A percentile compares a stretch with the other conserved stretches of the same genome.
Evolutionary conservation across 2,113 vertebrate genomes (phyloP).

Genomic region (Crotophaga sulcirostris): DNA sequence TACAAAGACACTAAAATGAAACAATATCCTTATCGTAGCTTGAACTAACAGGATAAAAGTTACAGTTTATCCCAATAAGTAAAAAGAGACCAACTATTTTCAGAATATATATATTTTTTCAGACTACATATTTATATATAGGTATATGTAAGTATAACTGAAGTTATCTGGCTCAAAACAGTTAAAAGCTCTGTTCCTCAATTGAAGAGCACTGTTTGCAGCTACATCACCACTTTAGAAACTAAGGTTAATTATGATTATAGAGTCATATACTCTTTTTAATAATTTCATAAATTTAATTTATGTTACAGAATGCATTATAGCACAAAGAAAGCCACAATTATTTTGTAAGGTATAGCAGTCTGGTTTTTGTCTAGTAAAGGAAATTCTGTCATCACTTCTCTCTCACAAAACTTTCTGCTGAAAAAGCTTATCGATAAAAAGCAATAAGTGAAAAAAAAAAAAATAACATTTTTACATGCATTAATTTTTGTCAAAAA

Average conservation of each 20-base stretch:
- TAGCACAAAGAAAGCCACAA: neutral
- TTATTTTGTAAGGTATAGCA: neutral
- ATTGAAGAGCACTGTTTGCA: neutral
- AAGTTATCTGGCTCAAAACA: neutral
- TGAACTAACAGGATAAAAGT: slow-evolving; percentile 30
- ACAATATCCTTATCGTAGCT: neutral
- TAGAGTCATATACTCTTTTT: neutral
- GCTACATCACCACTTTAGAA: neutral
- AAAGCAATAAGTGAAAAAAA: slow-evolving; percentile 3
- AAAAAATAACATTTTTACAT: slow-evolving; percentile 41
- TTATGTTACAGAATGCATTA: neutral
- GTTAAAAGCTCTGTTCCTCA: neutral
- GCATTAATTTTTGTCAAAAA: slow-evolving; percentile 30
- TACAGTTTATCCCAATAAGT: neutral
- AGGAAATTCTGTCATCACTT: neutral
- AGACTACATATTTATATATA: neutral
- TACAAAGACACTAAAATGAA: neutral
- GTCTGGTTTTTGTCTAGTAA: neutral
- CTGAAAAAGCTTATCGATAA: slow-evolving; percentile 3
- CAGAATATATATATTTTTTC: neutral
- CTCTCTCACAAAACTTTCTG: neutral
- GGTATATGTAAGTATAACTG: neutral
- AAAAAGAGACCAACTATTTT: neutral
- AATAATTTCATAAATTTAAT: slow-evolving; percentile 15
- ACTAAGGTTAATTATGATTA: neutral